A percentile compares a stretch with the other conserved stretches of the same genome.
Evolutionary conservation across 2,113 vertebrate genomes (phyloP).

Genomic region (Lathamus discolor): DNA sequence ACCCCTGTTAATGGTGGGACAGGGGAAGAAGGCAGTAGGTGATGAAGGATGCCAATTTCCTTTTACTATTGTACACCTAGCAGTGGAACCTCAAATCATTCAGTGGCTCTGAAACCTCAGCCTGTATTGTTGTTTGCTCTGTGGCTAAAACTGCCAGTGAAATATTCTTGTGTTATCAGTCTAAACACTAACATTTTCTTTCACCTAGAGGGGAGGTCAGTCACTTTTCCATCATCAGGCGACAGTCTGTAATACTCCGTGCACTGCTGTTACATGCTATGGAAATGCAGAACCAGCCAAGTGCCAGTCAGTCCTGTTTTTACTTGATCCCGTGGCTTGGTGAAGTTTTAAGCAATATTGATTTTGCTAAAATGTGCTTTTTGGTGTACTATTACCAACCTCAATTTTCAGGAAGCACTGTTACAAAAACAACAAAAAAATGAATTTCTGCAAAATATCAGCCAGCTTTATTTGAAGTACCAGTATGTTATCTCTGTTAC

Average conservation of each 20-base stretch:
- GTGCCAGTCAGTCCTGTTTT: background rate
- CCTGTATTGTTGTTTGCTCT: background rate
- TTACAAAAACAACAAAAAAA: background rate
- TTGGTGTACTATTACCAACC: background rate
- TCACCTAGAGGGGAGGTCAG: background rate
- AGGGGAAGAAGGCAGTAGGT: background rate
- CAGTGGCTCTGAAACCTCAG: fast-evolving
- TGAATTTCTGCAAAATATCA: background rate
- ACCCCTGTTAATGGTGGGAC: background rate
- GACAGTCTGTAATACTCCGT: background rate
- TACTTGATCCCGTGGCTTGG: background rate
- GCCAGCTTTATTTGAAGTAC: background rate
- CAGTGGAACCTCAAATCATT: background rate
- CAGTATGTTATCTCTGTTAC: background rate
- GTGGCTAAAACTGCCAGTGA: background rate
- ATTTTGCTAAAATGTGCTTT: background rate
- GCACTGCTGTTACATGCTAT: background rate
- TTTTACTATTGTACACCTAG: background rate
- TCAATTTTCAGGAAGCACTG: background rate
- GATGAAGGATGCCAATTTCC: background rate
- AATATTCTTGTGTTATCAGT: background rate
- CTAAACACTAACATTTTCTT: background rate
- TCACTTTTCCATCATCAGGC: background rate
- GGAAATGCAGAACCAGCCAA: background rate
- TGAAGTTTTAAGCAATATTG: background rate